Evolutionary conservation across 1,140 invertebrate species (phyloP).

Genomic region (Pachyrhynchus sulphureomaculatus): DNA sequence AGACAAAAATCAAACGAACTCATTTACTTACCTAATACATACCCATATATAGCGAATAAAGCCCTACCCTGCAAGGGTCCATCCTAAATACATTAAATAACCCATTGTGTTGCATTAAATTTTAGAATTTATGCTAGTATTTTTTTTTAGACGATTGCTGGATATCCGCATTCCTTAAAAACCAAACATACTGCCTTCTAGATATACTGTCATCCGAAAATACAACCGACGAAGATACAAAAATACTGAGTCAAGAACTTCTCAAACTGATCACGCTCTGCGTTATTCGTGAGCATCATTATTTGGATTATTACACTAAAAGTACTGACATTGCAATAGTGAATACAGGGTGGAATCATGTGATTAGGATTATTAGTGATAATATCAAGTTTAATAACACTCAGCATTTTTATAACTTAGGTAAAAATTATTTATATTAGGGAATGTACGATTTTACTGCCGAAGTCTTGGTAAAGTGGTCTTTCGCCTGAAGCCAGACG

Average conservation of each 20-base stretch:
- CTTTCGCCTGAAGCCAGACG: no score
- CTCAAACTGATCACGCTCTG: conserved; percentile 43
- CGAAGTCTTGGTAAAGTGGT: no score
- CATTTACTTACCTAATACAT: no score
- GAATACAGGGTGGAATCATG: conserved; percentile 37
- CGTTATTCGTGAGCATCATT: conserved; percentile 42
- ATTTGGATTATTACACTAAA: conserved; percentile 34
- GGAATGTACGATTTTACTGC: no score
- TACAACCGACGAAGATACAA: conserved; percentile 31
- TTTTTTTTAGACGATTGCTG: conserved; percentile 34
- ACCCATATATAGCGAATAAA: no score
- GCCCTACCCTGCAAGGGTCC: no score
- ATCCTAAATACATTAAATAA: no score
- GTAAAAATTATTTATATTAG: no score
- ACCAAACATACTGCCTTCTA: conserved; percentile 35
- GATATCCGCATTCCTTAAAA: conserved; percentile 43
- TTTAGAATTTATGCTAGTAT: no score
- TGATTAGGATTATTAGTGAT: conserved; percentile 46
- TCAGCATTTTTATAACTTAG: conserved; percentile 59
- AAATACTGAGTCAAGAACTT: conserved; percentile 42
- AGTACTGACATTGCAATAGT: not conserved
- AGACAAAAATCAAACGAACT: no score
- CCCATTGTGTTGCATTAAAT: no score
- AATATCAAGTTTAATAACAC: conserved; percentile 48
- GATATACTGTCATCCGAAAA: conserved; percentile 35